These are phyloP conservation scores for Seriola dumerili DNA, from an alignment of 2,113 vertebrate species.

Conservation along the genomic window DNA sequence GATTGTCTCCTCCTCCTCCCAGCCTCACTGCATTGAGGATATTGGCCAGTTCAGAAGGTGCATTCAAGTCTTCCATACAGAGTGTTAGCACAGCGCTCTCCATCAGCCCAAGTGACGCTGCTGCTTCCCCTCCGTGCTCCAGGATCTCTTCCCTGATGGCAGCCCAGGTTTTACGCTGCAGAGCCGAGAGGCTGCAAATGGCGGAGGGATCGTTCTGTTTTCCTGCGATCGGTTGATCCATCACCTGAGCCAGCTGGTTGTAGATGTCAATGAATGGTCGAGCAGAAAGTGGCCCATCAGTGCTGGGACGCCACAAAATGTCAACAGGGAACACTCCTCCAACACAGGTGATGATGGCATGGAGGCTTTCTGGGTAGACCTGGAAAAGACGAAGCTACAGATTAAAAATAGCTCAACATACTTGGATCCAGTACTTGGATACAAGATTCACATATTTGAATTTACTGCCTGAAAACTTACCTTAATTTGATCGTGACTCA, in stretches of 20 bases:
- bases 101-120: conserved; percentile 79
- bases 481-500: conserved; percentile 80
- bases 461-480: conserved; percentile 48
- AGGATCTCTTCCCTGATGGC: conserved; percentile 76
- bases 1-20: conserved; percentile 65
- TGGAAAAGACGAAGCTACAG: conserved; percentile 39
- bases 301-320: conserved; percentile 70
- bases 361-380: conserved; percentile 85
- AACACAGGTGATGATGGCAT: conserved; percentile 79
- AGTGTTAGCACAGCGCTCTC: conserved; percentile 84
- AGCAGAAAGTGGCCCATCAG: conserved; percentile 61
- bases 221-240: conserved; percentile 60
- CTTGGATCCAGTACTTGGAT: background rate
- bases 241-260: conserved; percentile 74
- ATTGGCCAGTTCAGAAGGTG: conserved; percentile 77
- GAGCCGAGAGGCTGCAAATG: conserved; percentile 80
- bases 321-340: conserved; percentile 83
- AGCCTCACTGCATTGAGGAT: conserved; percentile 81
- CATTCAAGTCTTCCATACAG: conserved; percentile 78
- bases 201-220: conserved; percentile 61
- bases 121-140: conserved; percentile 65
- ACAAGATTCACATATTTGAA: too few relatives aligned
- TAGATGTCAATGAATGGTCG: conserved; percentile 81
- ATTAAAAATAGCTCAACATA: background rate
- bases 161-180: conserved; percentile 82